Percentiles rank a stretch among this genome's conserved stretches.
These are phyloP conservation scores for Merodon equestris DNA, from an alignment of 2,888 invertebrate species.

Conservation along the genomic window DNA sequence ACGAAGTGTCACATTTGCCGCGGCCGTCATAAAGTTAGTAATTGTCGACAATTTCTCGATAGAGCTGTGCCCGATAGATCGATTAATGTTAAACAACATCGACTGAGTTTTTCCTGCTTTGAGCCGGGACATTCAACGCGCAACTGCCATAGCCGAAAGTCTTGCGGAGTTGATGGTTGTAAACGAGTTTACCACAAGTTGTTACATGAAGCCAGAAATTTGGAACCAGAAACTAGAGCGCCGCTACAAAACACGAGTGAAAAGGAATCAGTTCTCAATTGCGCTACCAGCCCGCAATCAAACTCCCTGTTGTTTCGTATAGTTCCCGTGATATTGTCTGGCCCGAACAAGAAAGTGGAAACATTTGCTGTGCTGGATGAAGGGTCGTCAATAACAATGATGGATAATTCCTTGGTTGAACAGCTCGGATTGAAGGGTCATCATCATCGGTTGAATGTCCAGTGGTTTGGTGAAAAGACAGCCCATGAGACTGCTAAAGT, in stretches of 20 bases:
- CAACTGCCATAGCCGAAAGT: neutral
- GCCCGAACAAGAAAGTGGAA: constrained; percentile 11
- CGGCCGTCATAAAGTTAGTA: constrained; percentile 33
- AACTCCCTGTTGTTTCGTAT: constrained; percentile 29
- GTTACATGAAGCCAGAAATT: constrained; percentile 22
- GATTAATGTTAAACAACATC: constrained; percentile 5
- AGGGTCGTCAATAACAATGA: constrained; percentile 48
- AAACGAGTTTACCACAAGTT: constrained; percentile 19
- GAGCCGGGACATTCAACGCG: constrained; percentile 17
- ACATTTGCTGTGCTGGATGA: constrained; percentile 31
- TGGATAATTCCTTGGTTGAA: constrained; percentile 21
- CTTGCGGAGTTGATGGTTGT: constrained; percentile 25
- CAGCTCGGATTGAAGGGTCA: constrained; percentile 41
- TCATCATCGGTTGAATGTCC: constrained; percentile 28
- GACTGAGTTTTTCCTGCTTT: constrained; percentile 13
- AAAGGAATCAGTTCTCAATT: constrained; percentile 22
- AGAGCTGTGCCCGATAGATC: neutral
- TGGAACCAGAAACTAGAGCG: neutral
- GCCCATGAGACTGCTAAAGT: constrained; percentile 34
- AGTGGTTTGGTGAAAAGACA: constrained; percentile 38
- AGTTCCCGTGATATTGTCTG: constrained; percentile 40
- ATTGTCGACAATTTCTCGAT: neutral
- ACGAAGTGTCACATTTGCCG: constrained; percentile 16
- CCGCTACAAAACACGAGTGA: constrained; percentile 9
- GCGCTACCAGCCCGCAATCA: constrained; percentile 3